Evolutionary conservation across 2,888 invertebrate genomes (phyloP).

Genomic region (Lissonota sp.): DNA sequence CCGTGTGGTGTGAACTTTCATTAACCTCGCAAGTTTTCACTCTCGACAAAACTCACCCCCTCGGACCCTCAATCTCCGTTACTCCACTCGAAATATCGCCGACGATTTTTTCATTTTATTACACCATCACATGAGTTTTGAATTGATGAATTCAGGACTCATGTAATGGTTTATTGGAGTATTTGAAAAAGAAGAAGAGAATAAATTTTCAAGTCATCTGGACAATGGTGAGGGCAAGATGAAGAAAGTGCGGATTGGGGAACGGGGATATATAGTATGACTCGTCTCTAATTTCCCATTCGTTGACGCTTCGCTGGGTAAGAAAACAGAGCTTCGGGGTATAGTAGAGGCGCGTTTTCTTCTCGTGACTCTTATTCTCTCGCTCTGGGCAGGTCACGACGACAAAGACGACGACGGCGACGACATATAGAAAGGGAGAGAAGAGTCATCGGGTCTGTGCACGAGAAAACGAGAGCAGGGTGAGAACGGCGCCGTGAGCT

Average conservation of each 20-base stretch:
- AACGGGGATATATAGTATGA: constrained; percentile 8
- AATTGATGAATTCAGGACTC: no score
- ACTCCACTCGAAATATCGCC: background rate
- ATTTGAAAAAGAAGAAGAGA: constrained; percentile 1
- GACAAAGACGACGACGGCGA: background rate
- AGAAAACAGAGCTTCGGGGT: constrained; percentile 44
- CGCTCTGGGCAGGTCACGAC: constrained; percentile 5
- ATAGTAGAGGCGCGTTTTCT: constrained; percentile 41
- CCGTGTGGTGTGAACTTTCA: background rate
- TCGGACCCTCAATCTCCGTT: constrained; percentile 16
- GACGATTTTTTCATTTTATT: constrained; percentile 8
- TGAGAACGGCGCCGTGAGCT: constrained; percentile 52
- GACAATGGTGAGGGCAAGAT: background rate
- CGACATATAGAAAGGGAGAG: background rate
- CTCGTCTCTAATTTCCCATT: constrained; percentile 50
- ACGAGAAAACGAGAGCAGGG: constrained; percentile 17
- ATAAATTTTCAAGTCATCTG: constrained; percentile 6
- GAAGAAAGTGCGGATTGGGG: constrained; percentile 2
- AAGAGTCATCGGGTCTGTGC: background rate
- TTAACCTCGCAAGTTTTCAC: background rate
- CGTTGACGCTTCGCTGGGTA: constrained; percentile 44
- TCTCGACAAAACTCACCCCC: background rate
- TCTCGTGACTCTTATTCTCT: constrained; percentile 35
- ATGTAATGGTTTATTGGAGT: no score
- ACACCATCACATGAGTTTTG: no score